Percentiles rank a stretch among this genome's conserved stretches.
These are phyloP conservation scores for Dasysyrphus albostriatus DNA, from an alignment of 2,888 invertebrate genomes.

Conservation along the genomic window DNA sequence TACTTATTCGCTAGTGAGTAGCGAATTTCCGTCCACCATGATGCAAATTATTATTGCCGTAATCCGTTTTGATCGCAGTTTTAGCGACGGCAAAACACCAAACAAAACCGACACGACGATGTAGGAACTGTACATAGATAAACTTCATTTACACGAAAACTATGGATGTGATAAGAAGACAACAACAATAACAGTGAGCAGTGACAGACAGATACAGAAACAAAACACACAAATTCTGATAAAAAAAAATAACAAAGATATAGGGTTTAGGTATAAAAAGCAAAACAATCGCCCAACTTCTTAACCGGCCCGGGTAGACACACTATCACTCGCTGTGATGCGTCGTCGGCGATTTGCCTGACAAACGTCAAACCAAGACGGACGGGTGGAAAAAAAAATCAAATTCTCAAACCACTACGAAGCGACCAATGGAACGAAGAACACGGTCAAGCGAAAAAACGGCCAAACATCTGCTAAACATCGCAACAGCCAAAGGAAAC, in stretches of 20 bases:
- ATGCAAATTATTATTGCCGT: slow-evolving; percentile 68
- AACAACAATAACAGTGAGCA: not conserved
- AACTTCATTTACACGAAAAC: slow-evolving; percentile 22
- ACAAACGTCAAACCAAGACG: slow-evolving; percentile 60
- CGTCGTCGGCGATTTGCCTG: slow-evolving; percentile 58
- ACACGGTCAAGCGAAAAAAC: slow-evolving; percentile 73
- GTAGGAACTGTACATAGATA: slow-evolving; percentile 13
- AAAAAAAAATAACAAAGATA: slow-evolving; percentile 12
- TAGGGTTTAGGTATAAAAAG: slow-evolving; percentile 9
- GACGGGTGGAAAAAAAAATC: slow-evolving; percentile 44
- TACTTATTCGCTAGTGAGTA: not conserved
- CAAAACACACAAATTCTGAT: slow-evolving; percentile 28
- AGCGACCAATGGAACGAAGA: slow-evolving; percentile 71
- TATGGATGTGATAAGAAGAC: slow-evolving; percentile 24
- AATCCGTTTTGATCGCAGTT: slow-evolving; percentile 58
- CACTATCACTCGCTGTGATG: slow-evolving; percentile 43
- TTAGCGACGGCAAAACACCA: slow-evolving; percentile 66
- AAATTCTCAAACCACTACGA: slow-evolving; percentile 57
- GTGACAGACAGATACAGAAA: slow-evolving; percentile 2
- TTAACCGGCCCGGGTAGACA: slow-evolving; percentile 49
- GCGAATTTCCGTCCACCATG: slow-evolving; percentile 47
- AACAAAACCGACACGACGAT: slow-evolving; percentile 29
- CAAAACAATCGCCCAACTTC: slow-evolving; percentile 51
- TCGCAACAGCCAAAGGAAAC: slow-evolving; percentile 71
- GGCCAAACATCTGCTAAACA: slow-evolving; percentile 73